A percentile compares a stretch with the other conserved stretches of the same genome.
Conservation (phyloP, 2,888 invertebrate genomes). For the Eristalinus sepulchralis region DNA sequence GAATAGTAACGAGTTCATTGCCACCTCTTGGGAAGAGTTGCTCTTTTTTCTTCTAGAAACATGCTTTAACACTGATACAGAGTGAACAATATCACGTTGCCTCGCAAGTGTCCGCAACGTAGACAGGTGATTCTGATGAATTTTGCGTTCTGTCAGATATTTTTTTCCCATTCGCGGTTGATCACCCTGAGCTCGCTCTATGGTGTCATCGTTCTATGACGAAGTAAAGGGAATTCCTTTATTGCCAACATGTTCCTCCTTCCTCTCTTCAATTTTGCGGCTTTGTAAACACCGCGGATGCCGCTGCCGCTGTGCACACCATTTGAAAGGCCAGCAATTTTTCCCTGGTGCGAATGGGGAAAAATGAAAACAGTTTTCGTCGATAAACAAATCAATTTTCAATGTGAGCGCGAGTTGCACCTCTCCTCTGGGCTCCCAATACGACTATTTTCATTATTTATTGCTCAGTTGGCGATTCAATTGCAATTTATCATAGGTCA, state of each 20-base stretch:
- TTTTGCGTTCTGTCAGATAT: not conserved
- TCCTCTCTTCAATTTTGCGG: not conserved
- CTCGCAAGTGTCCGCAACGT: not conserved
- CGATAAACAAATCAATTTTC: constrained; percentile 50
- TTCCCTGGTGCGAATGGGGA: not conserved
- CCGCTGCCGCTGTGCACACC: not conserved
- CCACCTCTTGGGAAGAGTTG: constrained; percentile 25
- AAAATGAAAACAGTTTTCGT: constrained; percentile 23
- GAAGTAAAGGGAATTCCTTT: constrained; percentile 18
- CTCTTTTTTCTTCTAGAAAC: constrained; percentile 14
- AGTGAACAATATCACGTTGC: not conserved
- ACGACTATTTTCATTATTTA: constrained; percentile 15
- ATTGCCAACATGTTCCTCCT: not conserved
- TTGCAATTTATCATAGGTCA: constrained; percentile 25
- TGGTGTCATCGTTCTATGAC: constrained; percentile 18
- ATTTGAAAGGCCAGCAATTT: not conserved
- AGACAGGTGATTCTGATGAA: constrained; percentile 42
- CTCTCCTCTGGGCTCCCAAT: constrained; percentile 32
- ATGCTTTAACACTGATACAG: constrained; percentile 11
- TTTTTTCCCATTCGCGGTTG: constrained; percentile 6
- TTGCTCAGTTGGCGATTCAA: constrained; percentile 22
- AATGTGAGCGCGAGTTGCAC: constrained; percentile 4
- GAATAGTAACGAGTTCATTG: constrained; percentile 62
- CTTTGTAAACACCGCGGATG: not conserved
- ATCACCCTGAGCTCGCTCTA: not conserved